These are phyloP conservation scores for Beaufortia kweichowensis DNA, from an alignment of 2,113 vertebrate genomes.

Conservation along the genomic window DNA sequence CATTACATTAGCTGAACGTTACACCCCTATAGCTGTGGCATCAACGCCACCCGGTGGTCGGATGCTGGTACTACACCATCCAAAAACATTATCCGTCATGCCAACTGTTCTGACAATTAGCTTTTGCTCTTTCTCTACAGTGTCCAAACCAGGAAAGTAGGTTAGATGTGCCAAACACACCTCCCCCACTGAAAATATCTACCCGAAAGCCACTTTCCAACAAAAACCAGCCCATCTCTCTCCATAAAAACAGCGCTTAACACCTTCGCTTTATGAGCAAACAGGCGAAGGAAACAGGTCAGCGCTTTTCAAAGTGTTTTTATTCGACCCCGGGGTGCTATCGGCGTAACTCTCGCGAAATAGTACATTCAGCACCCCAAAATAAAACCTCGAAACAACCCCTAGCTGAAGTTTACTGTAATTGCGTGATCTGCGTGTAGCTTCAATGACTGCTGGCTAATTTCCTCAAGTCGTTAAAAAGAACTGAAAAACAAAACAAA, in stretches of 20 bases:
- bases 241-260: constrained; percentile 54
- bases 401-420: constrained; percentile 23
- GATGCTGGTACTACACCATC: neutral
- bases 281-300: constrained; percentile 54
- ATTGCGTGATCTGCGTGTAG: constrained; percentile 21
- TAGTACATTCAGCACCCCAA: constrained; percentile 57
- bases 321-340: constrained; percentile 48
- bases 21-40: constrained; percentile 30
- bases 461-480: constrained; percentile 28
- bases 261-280: constrained; percentile 56
- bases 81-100: neutral
- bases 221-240: constrained; percentile 29
- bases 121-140: constrained; percentile 34
- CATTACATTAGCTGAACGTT: constrained; percentile 3
- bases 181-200: constrained; percentile 12
- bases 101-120: constrained; percentile 45
- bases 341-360: constrained; percentile 51
- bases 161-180: constrained; percentile 44
- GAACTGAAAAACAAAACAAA: neutral
- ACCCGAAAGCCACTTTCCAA: constrained; percentile 30
- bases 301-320: constrained; percentile 58
- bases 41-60: constrained; percentile 51
- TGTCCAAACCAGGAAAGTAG: constrained; percentile 22
- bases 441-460: constrained; percentile 26
- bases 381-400: constrained; percentile 45